A percentile compares a stretch with the other conserved stretches of the same genome.
These are phyloP conservation scores for Phortica okadai DNA, from an alignment of 2,888 invertebrate genomes.

Conservation along the genomic window DNA sequence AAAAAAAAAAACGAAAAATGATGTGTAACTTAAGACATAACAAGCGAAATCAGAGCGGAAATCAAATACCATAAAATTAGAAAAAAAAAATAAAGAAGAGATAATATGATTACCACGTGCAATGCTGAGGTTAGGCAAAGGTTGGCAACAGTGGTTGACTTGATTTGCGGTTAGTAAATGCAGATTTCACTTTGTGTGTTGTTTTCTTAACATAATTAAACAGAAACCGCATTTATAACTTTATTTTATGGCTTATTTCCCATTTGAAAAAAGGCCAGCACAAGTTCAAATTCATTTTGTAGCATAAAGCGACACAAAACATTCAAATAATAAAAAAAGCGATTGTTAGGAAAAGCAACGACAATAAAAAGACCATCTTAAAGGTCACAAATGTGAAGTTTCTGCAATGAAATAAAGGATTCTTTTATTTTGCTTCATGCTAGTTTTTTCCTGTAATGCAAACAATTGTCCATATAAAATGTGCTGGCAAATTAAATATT, in stretches of 20 bases:
- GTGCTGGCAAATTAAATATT: not conserved
- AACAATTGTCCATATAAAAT: not conserved
- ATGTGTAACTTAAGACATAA: slow-evolving; percentile 20
- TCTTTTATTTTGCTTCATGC: not conserved
- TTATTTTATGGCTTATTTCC: not conserved
- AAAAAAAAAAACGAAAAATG: not conserved
- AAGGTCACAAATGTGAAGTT: not conserved
- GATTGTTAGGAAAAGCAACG: not conserved
- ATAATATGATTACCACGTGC: slow-evolving; percentile 12
- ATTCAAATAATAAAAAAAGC: not conserved
- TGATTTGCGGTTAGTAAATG: not conserved
- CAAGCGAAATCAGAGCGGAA: slow-evolving; percentile 29
- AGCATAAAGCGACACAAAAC: not conserved
- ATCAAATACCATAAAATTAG: not conserved
- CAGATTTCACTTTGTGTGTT: slow-evolving; percentile 22
- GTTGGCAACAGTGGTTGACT: not conserved
- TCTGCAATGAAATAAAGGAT: not conserved
- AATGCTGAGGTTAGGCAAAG: not conserved
- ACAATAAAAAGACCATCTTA: not conserved
- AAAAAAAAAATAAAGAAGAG: not conserved
- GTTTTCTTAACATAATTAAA: slow-evolving; percentile 7
- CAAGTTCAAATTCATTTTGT: not conserved
- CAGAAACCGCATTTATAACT: not conserved
- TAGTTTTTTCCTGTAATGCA: not conserved
- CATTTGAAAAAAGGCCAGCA: not conserved